Evolutionary conservation across 1,140 invertebrate species (phyloP), one percentile per base, ranked within the genome.

Genomic region (Drosophila sturtevanti): DNA sequence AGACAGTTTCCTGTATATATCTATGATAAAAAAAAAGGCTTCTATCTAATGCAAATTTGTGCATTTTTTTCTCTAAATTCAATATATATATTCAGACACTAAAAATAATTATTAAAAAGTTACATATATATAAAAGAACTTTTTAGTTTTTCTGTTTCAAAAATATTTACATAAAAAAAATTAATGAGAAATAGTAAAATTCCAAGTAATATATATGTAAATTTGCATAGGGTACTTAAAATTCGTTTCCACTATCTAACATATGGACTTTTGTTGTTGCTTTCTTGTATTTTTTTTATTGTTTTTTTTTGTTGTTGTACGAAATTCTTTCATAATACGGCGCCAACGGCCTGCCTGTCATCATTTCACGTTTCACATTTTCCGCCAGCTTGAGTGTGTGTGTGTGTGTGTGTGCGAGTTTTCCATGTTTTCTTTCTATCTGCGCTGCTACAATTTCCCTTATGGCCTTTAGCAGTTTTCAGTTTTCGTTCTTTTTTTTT

Each of bases 361-460:
- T 72, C 65, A 55, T 64, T 72, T 73, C 65, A 37, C 65, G 60
- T 65, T 69, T 69, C 41, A 73, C 66, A 68, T 73, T 72, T 72
- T 41, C 68, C 69, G 18, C 74, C 22, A 62, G 55, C 51, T 44
- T 64, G 21, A 74, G 35, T 75, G 21, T 60, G 70, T 64, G 22
- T 77, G 64, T 69, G 41, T 71, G 38, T 58, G 27, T 72, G 16
- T 63, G 11, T 55, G 21, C 63, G 24, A 54, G 12, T 60, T 63
- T 65, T 44, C 44, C 67, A 77, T 86, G 82, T 86, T 86, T 81
- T 87, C 74, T 72, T 87, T 86, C 82, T 81, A 81, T 86, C 79
- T 79, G 64, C 72, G 67, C 69, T 86, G 79, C 79, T 72, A 81
- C 81, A 85, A 85, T 84, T 85, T 85, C 78, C 81, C 81, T 81